These are phyloP conservation scores for Siniperca obscura DNA, from an alignment of 2,797 vertebrate genomes.

Conservation along the genomic window DNA sequence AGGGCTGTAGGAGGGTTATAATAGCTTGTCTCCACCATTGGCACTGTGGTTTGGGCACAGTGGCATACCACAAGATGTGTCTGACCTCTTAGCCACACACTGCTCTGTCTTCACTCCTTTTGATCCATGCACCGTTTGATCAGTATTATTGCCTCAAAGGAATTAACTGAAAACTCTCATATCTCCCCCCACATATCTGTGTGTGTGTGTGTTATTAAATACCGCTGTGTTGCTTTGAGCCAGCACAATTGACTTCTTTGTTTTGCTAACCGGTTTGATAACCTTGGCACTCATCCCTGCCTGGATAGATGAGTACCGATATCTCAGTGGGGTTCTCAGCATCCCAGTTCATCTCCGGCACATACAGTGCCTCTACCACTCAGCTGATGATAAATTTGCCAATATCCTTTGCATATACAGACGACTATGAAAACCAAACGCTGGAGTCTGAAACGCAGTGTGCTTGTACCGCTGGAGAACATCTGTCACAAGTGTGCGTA, in stretches of 20 bases:
- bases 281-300: constrained; percentile 60
- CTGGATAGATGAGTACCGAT: constrained; percentile 53
- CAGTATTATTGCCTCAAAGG: constrained; percentile 78
- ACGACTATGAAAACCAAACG: constrained; percentile 14
- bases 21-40: constrained; percentile 28
- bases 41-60: constrained; percentile 39
- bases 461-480: constrained; percentile 23
- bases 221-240: constrained; percentile 79
- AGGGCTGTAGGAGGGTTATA: constrained; percentile 37
- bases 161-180: constrained; percentile 76
- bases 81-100: constrained; percentile 58
- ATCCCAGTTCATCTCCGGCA: constrained; percentile 27
- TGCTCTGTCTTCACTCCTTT: constrained; percentile 72
- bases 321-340: constrained; percentile 45
- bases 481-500: constrained; percentile 37
- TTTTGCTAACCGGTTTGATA: constrained; percentile 71
- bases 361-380: neutral
- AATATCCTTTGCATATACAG: constrained; percentile 16
- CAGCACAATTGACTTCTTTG: constrained; percentile 79
- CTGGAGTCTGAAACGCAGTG: constrained; percentile 2
- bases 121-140: constrained; percentile 78
- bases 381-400: constrained; percentile 18
- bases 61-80: constrained; percentile 55
- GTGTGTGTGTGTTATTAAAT: constrained; percentile 75
- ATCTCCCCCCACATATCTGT: constrained; percentile 12